phyloP scores from a whole-genome alignment of 2,797 vertebrate species.

The Eospalax fontanierii region DNA sequence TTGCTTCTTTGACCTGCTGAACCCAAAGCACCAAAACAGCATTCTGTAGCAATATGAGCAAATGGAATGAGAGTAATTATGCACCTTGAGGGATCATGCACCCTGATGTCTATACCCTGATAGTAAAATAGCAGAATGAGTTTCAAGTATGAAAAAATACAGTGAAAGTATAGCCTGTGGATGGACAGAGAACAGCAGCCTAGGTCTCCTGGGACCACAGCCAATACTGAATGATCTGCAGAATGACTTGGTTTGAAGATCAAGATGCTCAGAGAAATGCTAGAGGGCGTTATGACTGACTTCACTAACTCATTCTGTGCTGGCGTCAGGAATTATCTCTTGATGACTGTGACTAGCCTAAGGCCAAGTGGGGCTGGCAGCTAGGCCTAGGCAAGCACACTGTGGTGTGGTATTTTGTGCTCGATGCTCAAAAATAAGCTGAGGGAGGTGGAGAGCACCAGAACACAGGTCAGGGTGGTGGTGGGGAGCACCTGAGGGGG shows the following conservation, averaged over 20 bases:
- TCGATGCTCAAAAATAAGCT: not conserved
- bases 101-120: slow-evolving; percentile 89
- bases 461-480: not conserved
- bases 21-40: slow-evolving; percentile 84
- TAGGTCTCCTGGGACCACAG: slow-evolving; percentile 84
- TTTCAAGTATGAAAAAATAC: slow-evolving; percentile 90
- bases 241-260: slow-evolving; percentile 81
- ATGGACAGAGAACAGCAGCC: slow-evolving; percentile 78
- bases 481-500: slow-evolving; percentile 10
- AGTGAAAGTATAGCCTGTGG: slow-evolving; percentile 85
- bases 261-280: slow-evolving; percentile 31
- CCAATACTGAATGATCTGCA: slow-evolving; percentile 79
- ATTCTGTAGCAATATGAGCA: slow-evolving; percentile 83
- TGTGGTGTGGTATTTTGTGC: not conserved
- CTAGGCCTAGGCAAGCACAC: slow-evolving; percentile 1
- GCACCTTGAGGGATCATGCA: slow-evolving; percentile 89
- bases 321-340: slow-evolving; percentile 47
- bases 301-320: not conserved
- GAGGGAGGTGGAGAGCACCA: slow-evolving; percentile 58
- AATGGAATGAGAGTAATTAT: slow-evolving; percentile 85
- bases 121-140: slow-evolving; percentile 85
- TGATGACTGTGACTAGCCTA: not conserved
- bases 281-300: slow-evolving; percentile 34
- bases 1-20: slow-evolving; percentile 77
- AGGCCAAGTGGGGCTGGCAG: slow-evolving; percentile 26